phyloP scores from a whole-genome alignment of 2,888 invertebrate species.

The Hemaris fuciformis region DNA sequence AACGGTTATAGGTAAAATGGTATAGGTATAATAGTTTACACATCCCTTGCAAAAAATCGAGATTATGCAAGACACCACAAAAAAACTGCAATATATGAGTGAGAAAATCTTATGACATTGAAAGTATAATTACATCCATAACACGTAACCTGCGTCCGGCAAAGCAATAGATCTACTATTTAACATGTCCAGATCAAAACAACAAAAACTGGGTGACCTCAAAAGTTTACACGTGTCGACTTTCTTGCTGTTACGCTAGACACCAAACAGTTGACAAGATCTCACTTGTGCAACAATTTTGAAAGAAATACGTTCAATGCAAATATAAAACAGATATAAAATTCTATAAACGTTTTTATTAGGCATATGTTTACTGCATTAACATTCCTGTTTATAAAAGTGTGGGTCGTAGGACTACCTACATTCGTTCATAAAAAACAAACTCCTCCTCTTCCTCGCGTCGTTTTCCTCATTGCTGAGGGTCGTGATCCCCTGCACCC shows the following conservation, averaged over 20 bases:
- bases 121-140: background rate
- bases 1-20: no score
- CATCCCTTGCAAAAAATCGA: no score
- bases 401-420: no score
- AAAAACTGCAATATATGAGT: background rate
- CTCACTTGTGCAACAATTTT: background rate
- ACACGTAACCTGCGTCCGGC: background rate
- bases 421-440: no score
- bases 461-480: no score
- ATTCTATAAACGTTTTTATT: no score
- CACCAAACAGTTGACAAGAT: background rate
- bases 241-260: conserved; percentile 7
- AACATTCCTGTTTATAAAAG: no score
- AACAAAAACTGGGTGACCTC: conserved; percentile 1
- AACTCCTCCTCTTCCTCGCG: no score
- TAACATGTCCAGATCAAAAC: background rate
- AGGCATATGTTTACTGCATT: no score
- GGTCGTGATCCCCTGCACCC: no score
- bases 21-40: background rate
- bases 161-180: background rate
- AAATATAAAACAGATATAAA: no score
- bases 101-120: conserved; percentile 3
- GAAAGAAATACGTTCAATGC: background rate
- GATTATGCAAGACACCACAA: background rate
- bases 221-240: conserved; percentile 6